These are phyloP conservation scores for Stramonita haemastoma DNA, from an alignment of 2,888 invertebrate genomes.

Conservation along the genomic window DNA sequence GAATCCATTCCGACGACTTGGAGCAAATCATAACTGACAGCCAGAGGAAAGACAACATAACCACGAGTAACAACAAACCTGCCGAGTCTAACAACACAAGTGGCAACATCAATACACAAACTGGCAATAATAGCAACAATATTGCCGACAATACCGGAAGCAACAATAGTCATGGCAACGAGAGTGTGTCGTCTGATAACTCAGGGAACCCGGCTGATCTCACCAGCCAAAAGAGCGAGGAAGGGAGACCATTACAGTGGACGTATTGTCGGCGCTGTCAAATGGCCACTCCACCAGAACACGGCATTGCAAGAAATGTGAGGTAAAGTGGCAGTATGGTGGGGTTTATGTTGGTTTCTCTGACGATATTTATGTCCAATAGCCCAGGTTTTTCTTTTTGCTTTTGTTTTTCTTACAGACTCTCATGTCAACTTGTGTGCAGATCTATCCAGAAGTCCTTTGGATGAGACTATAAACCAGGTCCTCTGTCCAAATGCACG, in stretches of 20 bases:
- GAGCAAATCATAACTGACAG: no score
- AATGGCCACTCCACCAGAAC: conserved; percentile 63
- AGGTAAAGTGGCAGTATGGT: conserved; percentile 26
- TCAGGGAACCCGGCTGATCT: neutral
- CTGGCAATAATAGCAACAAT: neutral
- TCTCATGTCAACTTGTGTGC: no score
- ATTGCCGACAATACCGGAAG: neutral
- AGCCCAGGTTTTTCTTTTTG: no score
- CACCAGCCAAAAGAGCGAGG: neutral
- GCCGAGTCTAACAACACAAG: neutral
- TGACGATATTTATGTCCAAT: no score
- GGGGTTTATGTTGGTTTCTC: no score
- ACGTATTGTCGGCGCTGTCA: conserved; percentile 61
- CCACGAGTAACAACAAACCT: neutral
- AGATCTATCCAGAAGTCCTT: no score
- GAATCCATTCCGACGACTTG: neutral
- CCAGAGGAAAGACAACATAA: no score
- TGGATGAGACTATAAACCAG: no score
- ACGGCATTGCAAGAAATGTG: conserved; percentile 67
- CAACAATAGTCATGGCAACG: neutral
- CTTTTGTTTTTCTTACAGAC: no score
- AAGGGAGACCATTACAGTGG: conserved; percentile 56
- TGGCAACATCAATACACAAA: neutral
- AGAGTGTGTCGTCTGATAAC: neutral
- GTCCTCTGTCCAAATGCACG: no score